Percentiles rank a stretch among this genome's conserved stretches.
Conservation (phyloP, 2,888 invertebrate species). For the Acanthococcus lagerstroemiae region DNA sequence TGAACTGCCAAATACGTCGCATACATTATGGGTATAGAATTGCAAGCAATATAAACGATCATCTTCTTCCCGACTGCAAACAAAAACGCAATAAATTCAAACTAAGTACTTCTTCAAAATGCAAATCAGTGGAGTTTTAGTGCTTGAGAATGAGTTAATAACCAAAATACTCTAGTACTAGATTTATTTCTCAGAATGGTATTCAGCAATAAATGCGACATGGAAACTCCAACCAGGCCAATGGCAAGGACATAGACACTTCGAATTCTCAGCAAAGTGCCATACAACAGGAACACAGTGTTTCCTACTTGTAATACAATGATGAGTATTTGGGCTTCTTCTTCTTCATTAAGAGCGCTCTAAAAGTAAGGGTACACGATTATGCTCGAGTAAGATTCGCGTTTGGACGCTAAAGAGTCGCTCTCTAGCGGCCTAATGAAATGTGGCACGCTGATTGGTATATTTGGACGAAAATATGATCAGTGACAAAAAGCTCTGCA, state of each 20-base stretch:
- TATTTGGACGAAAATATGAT: too few species aligned
- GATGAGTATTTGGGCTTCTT: neutral
- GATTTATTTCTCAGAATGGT: neutral
- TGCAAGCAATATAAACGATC: neutral
- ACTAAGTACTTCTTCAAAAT: neutral
- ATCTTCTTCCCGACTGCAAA: neutral
- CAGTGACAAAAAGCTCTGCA: too few species aligned
- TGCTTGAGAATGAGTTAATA: neutral
- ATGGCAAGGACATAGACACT: neutral
- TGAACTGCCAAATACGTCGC: neutral
- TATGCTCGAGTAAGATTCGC: too few species aligned
- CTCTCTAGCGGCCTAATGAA: too few species aligned
- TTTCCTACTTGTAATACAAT: neutral
- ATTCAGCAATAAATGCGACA: neutral
- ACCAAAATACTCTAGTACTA: neutral
- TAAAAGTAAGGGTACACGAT: too few species aligned
- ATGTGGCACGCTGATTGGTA: too few species aligned
- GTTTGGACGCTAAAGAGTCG: too few species aligned
- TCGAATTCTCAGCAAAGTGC: neutral
- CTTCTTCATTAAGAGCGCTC: neutral
- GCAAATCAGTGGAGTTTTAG: neutral
- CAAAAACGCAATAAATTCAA: neutral
- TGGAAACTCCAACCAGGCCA: neutral
- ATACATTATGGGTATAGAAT: neutral
- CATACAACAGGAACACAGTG: neutral